Evolutionary conservation across 2,113 vertebrate genomes (phyloP).

Genomic region (Nycticebus coucang): DNA sequence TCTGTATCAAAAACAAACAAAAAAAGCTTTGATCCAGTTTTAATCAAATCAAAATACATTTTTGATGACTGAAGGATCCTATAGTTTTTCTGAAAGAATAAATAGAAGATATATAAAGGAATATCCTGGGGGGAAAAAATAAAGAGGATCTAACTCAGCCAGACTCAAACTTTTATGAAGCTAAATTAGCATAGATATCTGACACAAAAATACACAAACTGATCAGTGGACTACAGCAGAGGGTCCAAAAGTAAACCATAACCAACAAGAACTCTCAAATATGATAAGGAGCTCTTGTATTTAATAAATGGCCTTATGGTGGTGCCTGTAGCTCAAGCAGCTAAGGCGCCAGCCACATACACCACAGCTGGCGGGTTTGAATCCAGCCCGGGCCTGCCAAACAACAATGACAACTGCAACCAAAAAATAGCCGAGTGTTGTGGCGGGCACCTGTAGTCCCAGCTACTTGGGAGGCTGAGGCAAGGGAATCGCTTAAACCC

Average conservation of each 20-base stretch:
- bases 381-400: no score
- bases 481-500: no score
- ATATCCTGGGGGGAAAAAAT: neutral
- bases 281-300: neutral
- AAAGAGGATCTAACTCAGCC: neutral
- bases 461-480: no score
- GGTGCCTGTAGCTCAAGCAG: no score
- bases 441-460: no score
- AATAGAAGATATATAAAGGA: neutral
- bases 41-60: slow-evolving; percentile 3
- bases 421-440: no score
- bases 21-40: neutral
- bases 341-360: no score
- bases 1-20: no score
- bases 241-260: neutral
- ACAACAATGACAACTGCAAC: no score
- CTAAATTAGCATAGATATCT: neutral
- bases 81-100: neutral
- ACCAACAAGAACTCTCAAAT: neutral
- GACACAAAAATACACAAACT: neutral
- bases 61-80: slow-evolving; percentile 14
- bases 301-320: neutral
- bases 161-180: neutral
- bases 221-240: neutral
- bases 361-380: no score